Base-by-base conservation (phyloP, 1,140 invertebrate genomes). In the Nomia melanderi region DNA sequence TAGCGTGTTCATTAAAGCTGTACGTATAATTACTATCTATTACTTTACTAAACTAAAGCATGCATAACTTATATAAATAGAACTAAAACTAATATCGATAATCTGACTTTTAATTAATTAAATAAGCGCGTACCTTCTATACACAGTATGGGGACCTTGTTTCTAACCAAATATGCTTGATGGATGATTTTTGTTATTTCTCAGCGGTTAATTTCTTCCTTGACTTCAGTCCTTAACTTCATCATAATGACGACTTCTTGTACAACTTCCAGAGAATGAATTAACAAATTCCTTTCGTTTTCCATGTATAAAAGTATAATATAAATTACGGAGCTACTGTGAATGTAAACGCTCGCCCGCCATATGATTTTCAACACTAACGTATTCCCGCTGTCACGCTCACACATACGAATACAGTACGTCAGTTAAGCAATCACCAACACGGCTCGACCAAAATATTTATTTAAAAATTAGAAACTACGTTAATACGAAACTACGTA, bases 401-500 rank as follows among this genome's bases (percentile, higher is more conserved):
- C 8, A 50, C n/a, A 56, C 41, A 47, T 39, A 44, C 4, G 14
- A 47, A 67, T 50, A 17, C 41, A 50, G 47, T 69, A 25, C 25
- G n/a, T 11, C 66, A 33, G n/a, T 60, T 71, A 25, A 41, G n/a
- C 27, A 25, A 29, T 5, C 36, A 41, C 5, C 41, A 33, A n/a
- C 36, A 33, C 20, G 8, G 14, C 6, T 60, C 41, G 0, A 6
- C 20, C 14, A 6, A 71, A 25, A 31, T 77, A n/a, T 71, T 76
- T 59, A 31, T 44, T 70, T n/a, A 63, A 77, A 69, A 59, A 39
- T n/a, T 11, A 39, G 11, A 31, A 71, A 33, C 11, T 25, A 60
- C 12, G 5, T 5, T 14, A 54, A 14, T n/a, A n/a, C n/a, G n/a
- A n/a, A n/a, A n/a, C n/a, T n/a, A n/a, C 3, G 11, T 53, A 25